phyloP scores from a whole-genome alignment of 2,113 vertebrate genomes.

The Shinisaurus crocodilurus region DNA sequence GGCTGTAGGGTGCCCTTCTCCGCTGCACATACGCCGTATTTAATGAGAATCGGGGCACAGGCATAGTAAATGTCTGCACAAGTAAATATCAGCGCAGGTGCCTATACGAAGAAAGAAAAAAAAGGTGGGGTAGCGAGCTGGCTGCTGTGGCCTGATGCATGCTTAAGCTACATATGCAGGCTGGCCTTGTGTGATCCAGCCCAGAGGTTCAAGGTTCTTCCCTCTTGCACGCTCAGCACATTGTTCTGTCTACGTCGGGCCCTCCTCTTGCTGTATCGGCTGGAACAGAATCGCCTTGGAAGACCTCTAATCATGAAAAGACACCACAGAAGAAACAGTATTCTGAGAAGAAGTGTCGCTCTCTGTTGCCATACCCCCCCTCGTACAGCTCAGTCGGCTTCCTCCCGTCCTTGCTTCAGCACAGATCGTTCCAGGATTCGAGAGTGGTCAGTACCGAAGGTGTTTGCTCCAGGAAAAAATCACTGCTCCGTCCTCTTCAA shows the following conservation, averaged over 20 bases:
- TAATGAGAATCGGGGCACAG: not conserved
- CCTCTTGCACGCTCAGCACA: not conserved
- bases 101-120: not conserved
- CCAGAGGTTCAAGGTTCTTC: not conserved
- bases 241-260: fast-evolving
- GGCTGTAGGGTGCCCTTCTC: not conserved
- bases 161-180: not conserved
- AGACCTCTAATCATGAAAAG: not conserved
- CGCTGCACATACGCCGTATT: too few relatives aligned
- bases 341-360: not conserved
- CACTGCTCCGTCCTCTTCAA: not conserved
- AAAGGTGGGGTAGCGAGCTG: not conserved
- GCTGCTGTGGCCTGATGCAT: too few relatives aligned
- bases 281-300: not conserved
- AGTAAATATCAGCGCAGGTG: not conserved
- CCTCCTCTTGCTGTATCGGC: not conserved
- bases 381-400: fast-evolving
- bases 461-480: not conserved
- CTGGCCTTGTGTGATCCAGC: not conserved
- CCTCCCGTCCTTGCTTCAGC: too few relatives aligned
- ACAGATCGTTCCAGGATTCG: not conserved
- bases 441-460: not conserved
- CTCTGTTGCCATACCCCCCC: not conserved
- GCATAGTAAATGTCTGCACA: not conserved
- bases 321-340: not conserved